Conservation (phyloP, 1,140 invertebrate genomes). For the Atta colombica region DNA sequence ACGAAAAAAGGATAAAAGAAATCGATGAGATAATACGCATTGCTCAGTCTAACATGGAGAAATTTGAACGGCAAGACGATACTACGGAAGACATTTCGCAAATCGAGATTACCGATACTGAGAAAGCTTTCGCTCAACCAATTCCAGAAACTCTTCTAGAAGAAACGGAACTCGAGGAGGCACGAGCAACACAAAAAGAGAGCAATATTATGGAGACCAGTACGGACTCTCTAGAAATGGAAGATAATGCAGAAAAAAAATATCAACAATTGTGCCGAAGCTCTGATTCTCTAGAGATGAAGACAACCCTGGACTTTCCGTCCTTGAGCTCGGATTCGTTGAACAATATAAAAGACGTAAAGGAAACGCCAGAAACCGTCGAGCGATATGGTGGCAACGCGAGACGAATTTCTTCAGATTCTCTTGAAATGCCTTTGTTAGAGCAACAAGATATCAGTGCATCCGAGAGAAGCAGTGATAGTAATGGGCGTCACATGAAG, state of each 20-base stretch:
- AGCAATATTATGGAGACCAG: conserved; percentile 88
- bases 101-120: conserved; percentile 81
- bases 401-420: conserved; percentile 85
- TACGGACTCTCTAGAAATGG: conserved; percentile 89
- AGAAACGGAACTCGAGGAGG: conserved; percentile 8
- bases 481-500: conserved; percentile 44
- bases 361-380: conserved; percentile 64
- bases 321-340: conserved; percentile 85
- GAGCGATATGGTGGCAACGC: conserved; percentile 73
- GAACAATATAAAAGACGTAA: conserved; percentile 82
- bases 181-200: conserved; percentile 48
- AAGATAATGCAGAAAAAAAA: conserved; percentile 79
- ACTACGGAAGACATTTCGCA: conserved; percentile 85
- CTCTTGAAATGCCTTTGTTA: conserved; percentile 81
- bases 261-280: conserved; percentile 82
- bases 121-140: conserved; percentile 62
- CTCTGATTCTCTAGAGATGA: conserved; percentile 85
- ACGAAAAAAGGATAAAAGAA: conserved; percentile 91
- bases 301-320: conserved; percentile 84
- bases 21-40: conserved; percentile 92
- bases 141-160: not conserved
- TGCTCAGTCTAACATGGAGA: conserved; percentile 90
- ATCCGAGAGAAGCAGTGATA: conserved; percentile 67
- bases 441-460: conserved; percentile 77
- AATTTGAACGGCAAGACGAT: conserved; percentile 88